A percentile compares a stretch with the other conserved stretches of the same genome.
Evolutionary conservation across 2,113 vertebrate species (phyloP).

Genomic region (Oophaga pumilio): DNA sequence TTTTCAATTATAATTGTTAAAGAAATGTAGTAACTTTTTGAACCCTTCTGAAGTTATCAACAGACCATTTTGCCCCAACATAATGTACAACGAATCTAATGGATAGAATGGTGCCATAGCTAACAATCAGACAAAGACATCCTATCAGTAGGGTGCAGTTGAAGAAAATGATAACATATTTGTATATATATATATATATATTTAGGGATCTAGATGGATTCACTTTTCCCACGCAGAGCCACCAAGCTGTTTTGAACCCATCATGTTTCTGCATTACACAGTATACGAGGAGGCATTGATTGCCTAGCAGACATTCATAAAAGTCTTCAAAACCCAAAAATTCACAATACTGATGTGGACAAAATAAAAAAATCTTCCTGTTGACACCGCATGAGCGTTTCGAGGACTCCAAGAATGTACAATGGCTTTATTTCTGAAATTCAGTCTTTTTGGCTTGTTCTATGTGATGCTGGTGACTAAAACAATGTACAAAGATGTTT

Average conservation of each 20-base stretch:
- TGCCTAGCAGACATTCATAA: background rate
- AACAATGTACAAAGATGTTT: background rate
- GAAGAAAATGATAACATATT: background rate
- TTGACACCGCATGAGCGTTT: background rate
- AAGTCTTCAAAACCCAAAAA: background rate
- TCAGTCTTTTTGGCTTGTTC: constrained; percentile 6
- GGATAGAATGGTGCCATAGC: background rate
- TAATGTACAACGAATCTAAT: background rate
- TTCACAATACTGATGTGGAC: constrained; percentile 19
- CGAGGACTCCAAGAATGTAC: background rate
- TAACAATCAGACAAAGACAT: constrained; percentile 6
- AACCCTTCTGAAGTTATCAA: background rate
- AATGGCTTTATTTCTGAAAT: constrained; percentile 15
- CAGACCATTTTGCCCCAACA: background rate
- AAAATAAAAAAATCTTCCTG: background rate
- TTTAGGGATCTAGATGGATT: background rate
- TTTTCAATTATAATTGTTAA: background rate
- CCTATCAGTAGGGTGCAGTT: background rate
- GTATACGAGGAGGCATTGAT: background rate
- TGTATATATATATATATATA: background rate
- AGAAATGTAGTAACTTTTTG: background rate
- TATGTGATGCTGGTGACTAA: constrained; percentile 21
- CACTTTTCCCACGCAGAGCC: background rate
- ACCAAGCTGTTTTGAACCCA: background rate
- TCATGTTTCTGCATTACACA: background rate